Conservation (phyloP, 2,113 vertebrate genomes). For the Condylura cristata region DNA sequence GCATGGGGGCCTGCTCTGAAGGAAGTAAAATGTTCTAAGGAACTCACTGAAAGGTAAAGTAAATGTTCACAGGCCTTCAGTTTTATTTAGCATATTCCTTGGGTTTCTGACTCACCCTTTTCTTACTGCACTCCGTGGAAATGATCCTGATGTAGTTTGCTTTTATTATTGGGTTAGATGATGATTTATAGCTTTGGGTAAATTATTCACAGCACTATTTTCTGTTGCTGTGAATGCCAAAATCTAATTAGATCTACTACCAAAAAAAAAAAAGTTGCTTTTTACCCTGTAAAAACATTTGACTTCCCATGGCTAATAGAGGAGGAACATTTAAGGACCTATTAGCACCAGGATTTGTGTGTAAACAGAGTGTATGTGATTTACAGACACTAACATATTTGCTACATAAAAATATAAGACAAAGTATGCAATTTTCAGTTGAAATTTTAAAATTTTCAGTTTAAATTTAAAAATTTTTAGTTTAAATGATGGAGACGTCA, state of each 20-base stretch:
- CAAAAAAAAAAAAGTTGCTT: slow-evolving; percentile 35
- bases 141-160: slow-evolving; percentile 8
- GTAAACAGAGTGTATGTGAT: not conserved
- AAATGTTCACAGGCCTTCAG: not conserved
- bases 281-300: not conserved
- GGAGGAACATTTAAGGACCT: not conserved
- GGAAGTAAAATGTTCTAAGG: not conserved
- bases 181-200: slow-evolving; percentile 53
- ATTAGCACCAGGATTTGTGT: not conserved
- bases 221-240: slow-evolving; percentile 40
- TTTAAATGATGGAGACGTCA: no score
- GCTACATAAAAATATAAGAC: not conserved
- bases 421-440: not conserved
- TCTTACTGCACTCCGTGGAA: not conserved
- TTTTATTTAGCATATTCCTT: not conserved
- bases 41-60: not conserved
- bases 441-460: slow-evolving; percentile 11
- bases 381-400: not conserved
- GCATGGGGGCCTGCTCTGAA: not conserved
- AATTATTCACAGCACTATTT: slow-evolving; percentile 66
- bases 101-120: not conserved
- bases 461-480: no score
- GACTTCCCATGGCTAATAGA: slow-evolving; percentile 30
- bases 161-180: slow-evolving; percentile 57
- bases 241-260: slow-evolving; percentile 54